Evolutionary conservation across 2,113 vertebrate genomes (phyloP), one percentile per base, ranked within the genome.

Genomic region (Pseudorectes ferrugineus): DNA sequence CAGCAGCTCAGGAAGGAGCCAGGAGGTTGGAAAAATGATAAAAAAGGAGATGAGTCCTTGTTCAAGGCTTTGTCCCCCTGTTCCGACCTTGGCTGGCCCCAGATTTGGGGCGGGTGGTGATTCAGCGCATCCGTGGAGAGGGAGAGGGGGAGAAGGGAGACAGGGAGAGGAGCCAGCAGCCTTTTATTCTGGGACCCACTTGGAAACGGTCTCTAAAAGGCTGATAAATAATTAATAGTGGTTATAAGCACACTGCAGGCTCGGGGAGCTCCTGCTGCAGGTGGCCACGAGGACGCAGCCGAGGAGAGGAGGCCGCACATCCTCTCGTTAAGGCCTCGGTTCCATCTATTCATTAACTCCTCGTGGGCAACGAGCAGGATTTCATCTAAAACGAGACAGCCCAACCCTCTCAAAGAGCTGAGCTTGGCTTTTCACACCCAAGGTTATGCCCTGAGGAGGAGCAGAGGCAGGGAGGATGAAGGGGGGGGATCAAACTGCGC

Each of bases 21-120:
- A 8, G 25, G 13, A 46, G 54, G 17, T 73, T 62, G 12, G 48
- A 14, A 52, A 80, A 62, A 33, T 0, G 26, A 15, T 18, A 13
- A 43, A n/a, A n/a, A 43, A 24, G 5, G 29, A 59, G 40, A 21
- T 0, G 2, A 10, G n/a, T 14, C 19, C 31, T 57, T 5, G 9
- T 19, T 46, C 11, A 10, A 67, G n/a, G 58, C 12, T 73, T 14
- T 40, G 42, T n/a, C 11, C 4, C 54, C 14, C 5, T 5, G 25
- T 23, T 20, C 68, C 0, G 1, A 2, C 3, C 1, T 6, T 2
- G 5, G 29, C 42, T 18, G 58, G 35, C 5, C 5, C 5, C 0
- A 0, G 55, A 33, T 10, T 75, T 12, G 15, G 18, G 12, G 16
- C 5, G 9, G 35, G 12, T 13, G 46, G 46, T 8, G 70, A 10